Evolutionary conservation across 2,113 vertebrate genomes (phyloP), one percentile per base, ranked within the genome.

Genomic region (Pimephales promelas): DNA sequence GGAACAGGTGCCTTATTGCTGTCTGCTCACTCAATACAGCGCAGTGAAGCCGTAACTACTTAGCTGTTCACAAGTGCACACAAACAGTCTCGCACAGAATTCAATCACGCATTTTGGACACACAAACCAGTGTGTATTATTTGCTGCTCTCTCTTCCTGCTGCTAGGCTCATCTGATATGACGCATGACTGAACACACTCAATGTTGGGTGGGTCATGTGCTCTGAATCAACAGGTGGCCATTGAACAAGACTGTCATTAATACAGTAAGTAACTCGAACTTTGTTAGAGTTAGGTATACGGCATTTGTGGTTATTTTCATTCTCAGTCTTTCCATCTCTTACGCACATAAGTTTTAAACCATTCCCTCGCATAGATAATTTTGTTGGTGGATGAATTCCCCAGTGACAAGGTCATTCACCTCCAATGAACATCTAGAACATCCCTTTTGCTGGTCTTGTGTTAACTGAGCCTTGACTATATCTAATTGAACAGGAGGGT

Each of bases 141-240:
- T 79, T 72, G 28, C 54, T 79, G 28, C 80, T 88, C 79, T 59
- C 89, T 87, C 86, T 86, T 87, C 56, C 80, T 74, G 43, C 82
- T 85, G 79, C 85, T 79, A 78, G 76, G 86, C 86, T 85, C 87
- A 89, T 90, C 88, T 83, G 88, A 90, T 90, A 86, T 83, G 81
- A 71, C 75, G 89, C 82, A 89, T 89, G 86, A 89, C 86, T 83
- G 81, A 83, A 78, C 83, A 74, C 71, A 74, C 47, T 87, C 81
- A 85, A 74, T 79, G 77, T 56, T 84, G 88, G 85, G 85, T 75
- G 87, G 91, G 90, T 92, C 89, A 89, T 89, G 89, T 90, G 91
- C 92, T 90, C 91, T 88, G 85, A 90, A 88, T 92, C 92, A 92
- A 92, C 92, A 93, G 91, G 90, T 93, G 91, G 88, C 88, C 86